phyloP scores from a whole-genome alignment of 1,140 invertebrate genomes.

The Cecropterus lyciades region DNA sequence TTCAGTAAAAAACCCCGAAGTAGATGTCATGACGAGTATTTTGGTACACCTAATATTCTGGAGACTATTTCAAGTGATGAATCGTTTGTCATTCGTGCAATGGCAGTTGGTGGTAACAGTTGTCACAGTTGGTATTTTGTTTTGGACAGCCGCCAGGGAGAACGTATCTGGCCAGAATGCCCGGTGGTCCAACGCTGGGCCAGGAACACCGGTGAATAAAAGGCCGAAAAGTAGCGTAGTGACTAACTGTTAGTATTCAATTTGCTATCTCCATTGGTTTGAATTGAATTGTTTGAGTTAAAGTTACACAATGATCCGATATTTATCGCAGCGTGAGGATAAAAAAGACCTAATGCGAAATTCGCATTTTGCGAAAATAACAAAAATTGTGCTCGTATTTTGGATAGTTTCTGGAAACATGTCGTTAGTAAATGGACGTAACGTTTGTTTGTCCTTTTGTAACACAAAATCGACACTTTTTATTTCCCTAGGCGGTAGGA shows the following conservation, averaged over 20 bases:
- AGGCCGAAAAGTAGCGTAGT: slow-evolving; percentile 27
- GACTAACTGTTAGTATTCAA: slow-evolving; percentile 32
- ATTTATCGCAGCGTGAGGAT: too few species aligned
- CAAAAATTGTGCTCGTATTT: too few species aligned
- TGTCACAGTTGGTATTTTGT: slow-evolving; percentile 67
- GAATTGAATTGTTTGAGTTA: too few species aligned
- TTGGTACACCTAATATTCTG: slow-evolving; percentile 54
- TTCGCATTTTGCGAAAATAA: too few species aligned
- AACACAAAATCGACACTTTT: too few species aligned
- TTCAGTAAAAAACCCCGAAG: slow-evolving; percentile 50
- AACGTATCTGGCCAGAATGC: slow-evolving; percentile 36
- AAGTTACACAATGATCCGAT: too few species aligned
- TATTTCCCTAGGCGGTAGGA: too few species aligned
- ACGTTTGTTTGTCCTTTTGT: too few species aligned
- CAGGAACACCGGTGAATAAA: slow-evolving; percentile 1
- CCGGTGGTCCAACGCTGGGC: slow-evolving; percentile 10
- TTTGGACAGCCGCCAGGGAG: slow-evolving; percentile 64
- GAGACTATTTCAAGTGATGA: slow-evolving; percentile 47
- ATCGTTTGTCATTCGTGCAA: slow-evolving; percentile 41
- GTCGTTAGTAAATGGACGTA: too few species aligned
- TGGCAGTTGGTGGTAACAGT: slow-evolving; percentile 52
- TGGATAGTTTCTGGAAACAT: too few species aligned
- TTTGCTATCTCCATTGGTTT: too few species aligned
- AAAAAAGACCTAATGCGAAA: too few species aligned
- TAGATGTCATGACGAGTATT: slow-evolving; percentile 49